Percentiles rank a stretch among this genome's conserved stretches.
phyloP scores from a whole-genome alignment of 2,113 vertebrate genomes.

The Clarias batrachus region DNA sequence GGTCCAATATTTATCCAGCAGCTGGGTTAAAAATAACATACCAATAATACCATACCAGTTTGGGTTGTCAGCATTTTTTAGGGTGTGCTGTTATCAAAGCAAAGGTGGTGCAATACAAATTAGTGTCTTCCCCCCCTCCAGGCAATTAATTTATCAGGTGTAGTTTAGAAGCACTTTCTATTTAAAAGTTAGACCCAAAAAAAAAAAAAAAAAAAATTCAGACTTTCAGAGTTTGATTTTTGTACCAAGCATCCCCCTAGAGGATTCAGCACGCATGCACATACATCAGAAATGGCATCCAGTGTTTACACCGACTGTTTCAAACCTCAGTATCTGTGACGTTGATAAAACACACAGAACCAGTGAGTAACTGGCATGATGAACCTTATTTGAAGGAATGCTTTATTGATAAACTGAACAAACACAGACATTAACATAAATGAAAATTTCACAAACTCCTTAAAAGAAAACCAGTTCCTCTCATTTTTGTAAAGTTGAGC shows the following conservation, averaged over 20 bases:
- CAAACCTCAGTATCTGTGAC: background rate
- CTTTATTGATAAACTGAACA: slow-evolving; percentile 77
- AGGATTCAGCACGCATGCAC: background rate
- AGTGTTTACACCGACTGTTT: background rate
- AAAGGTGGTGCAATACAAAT: too few species aligned
- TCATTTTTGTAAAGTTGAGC: slow-evolving; percentile 53
- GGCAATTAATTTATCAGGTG: background rate
- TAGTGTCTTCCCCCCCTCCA: too few species aligned
- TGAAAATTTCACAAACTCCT: slow-evolving; percentile 52
- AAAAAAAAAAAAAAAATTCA: background rate
- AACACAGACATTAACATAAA: slow-evolving; percentile 61
- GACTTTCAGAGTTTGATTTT: too few species aligned
- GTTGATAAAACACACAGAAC: background rate
- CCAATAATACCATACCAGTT: too few species aligned
- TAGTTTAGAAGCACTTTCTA: background rate
- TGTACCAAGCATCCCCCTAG: slow-evolving; percentile 18
- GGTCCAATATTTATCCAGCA: too few species aligned
- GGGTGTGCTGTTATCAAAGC: too few species aligned
- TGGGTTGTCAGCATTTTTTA: too few species aligned
- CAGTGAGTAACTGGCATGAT: background rate
- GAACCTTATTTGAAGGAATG: slow-evolving; percentile 70
- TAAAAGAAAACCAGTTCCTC: slow-evolving; percentile 59
- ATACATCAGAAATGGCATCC: background rate
- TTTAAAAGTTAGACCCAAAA: background rate
- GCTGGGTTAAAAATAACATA: too few species aligned